Base-by-base conservation (phyloP, 2,113 vertebrate genomes). In the Lepus timidus region DNA sequence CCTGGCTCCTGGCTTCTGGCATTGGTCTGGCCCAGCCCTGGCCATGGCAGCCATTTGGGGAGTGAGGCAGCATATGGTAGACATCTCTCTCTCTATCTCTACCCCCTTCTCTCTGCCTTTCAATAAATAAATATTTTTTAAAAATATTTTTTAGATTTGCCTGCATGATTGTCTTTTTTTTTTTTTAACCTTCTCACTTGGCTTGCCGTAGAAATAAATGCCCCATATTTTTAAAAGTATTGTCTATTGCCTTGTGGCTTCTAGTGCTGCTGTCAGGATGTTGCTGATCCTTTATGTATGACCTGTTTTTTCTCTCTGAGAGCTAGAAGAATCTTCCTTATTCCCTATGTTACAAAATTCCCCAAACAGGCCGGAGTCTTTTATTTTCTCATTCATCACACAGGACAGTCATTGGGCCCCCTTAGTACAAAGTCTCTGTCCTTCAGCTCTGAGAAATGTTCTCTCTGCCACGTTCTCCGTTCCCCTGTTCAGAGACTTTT, bases 161-260 rank as follows among this genome's bases (percentile, higher is more conserved):
- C 22, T 90, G 9, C 44, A 68, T 85, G n/a, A 85, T 44, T 25
- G 9, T 92, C 51, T 70, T 52, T 85, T 87, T 90, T 87, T 90
- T 85, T 64, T 84, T 88, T 78, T 67, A 4, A 55, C 49, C 27
- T 95, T 79, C 36, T 92, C 62, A 82, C 5, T 90, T 84, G 68
- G 12, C 22, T 95, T 85, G 13, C 55, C 81, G 31, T 79, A 74
- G 65, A 96, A 95, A 96, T 74, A 19, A 90, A 79, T 55, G 17
- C 13, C 25, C 10, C 0, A 14, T 58, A 78, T 44, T 76, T 95
- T 95, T 78, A 0, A 84, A 95, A 93, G 88, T 76, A 68, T 31
- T 95, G 1, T 22, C 44, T 23, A 68, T 33, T 74, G 31, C 39
- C 64, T 79, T 88, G 31, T 70, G 67, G 71, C 6, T 96, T 85